Conservation (phyloP, 2,888 invertebrate genomes). For the Embidobia sp. region DNA sequence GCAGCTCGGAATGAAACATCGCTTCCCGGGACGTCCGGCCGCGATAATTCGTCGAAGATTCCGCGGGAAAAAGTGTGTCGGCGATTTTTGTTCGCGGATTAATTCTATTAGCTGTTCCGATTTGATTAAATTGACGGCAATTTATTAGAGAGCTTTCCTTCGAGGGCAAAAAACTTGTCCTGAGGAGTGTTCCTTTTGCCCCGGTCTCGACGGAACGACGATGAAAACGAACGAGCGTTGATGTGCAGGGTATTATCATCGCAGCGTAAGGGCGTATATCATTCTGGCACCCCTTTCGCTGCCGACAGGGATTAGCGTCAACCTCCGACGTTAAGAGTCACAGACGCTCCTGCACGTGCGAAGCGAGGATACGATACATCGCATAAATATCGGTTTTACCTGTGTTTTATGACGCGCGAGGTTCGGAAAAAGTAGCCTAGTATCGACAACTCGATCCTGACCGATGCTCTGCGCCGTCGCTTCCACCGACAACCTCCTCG, state of each 20-base stretch:
- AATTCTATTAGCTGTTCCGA: constrained; percentile 31
- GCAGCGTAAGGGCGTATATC: constrained; percentile 78
- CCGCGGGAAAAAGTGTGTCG: background rate
- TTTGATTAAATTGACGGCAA: constrained; percentile 42
- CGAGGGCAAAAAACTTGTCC: constrained; percentile 36
- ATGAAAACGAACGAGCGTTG: constrained; percentile 61
- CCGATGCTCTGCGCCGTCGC: constrained; percentile 74
- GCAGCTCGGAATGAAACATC: too few species aligned
- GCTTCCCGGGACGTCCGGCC: too few species aligned
- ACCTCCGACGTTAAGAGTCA: constrained; percentile 73
- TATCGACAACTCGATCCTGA: constrained; percentile 80
- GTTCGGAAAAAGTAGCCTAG: constrained; percentile 61
- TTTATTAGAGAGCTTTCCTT: constrained; percentile 47
- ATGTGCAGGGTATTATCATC: constrained; percentile 78
- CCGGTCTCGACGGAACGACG: constrained; percentile 42
- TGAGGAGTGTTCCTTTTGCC: constrained; percentile 63
- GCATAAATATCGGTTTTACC: constrained; percentile 81
- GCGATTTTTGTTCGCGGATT: constrained; percentile 9
- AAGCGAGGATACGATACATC: constrained; percentile 72
- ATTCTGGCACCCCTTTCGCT: constrained; percentile 77
- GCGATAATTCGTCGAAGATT: background rate
- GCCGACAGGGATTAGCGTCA: constrained; percentile 80
- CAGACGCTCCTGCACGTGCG: constrained; percentile 61
- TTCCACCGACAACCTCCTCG: constrained; percentile 46
- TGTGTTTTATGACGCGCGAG: constrained; percentile 78